phyloP scores from a whole-genome alignment of 1,140 invertebrate genomes.

The Ceratitis capitata region DNA sequence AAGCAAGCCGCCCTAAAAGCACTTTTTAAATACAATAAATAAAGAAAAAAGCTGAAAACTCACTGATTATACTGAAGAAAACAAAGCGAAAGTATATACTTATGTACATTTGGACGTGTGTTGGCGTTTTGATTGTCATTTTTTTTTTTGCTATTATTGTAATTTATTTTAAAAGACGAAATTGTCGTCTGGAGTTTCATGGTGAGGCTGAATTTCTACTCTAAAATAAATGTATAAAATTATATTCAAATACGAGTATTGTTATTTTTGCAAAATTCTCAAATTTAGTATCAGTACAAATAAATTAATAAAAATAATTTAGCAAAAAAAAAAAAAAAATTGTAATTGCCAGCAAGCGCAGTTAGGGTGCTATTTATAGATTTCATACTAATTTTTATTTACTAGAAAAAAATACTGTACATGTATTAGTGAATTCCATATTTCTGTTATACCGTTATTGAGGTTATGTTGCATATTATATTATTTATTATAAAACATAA shows the following conservation, averaged over 20 bases:
- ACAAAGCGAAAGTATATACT: neutral
- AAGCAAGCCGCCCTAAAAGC: slow-evolving; percentile 22
- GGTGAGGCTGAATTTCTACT: too few relatives aligned
- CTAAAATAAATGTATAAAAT: too few relatives aligned
- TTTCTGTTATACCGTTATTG: neutral
- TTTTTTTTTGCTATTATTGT: neutral
- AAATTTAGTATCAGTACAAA: slow-evolving; percentile 29
- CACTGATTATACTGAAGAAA: neutral
- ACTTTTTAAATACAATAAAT: slow-evolving; percentile 19
- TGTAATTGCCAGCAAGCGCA: neutral
- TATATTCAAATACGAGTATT: too few relatives aligned
- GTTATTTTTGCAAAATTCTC: neutral
- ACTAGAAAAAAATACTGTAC: neutral
- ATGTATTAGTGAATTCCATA: too few relatives aligned
- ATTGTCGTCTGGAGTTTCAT: too few relatives aligned
- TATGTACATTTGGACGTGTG: slow-evolving; percentile 25
- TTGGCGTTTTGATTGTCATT: neutral
- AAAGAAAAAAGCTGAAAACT: too few relatives aligned
- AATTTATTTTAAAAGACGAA: too few relatives aligned
- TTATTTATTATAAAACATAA: neutral
- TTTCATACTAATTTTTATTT: neutral
- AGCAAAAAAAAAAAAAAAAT: neutral
- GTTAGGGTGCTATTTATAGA: neutral
- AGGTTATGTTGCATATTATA: neutral
- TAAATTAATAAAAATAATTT: neutral